Evolutionary conservation across 2,888 invertebrate genomes (phyloP).

Genomic region (Cephus spinipes): DNA sequence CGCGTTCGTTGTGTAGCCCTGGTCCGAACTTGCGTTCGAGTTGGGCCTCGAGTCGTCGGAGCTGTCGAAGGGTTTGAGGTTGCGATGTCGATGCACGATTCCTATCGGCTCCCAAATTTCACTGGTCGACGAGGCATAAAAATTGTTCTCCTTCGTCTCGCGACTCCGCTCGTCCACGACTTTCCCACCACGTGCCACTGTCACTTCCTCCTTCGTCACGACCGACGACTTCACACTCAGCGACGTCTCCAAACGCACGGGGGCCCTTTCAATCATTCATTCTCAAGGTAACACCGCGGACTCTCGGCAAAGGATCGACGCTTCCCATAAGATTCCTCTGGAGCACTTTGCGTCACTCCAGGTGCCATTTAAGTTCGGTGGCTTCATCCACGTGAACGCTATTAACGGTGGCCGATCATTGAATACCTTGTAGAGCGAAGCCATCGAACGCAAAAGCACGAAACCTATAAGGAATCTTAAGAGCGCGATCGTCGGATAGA

Average conservation of each 20-base stretch:
- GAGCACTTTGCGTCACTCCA: too few species aligned
- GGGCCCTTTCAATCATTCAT: slow-evolving; percentile 66
- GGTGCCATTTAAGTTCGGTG: too few species aligned
- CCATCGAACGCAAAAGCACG: too few species aligned
- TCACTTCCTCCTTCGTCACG: slow-evolving; percentile 78
- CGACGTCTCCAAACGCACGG: slow-evolving; percentile 78
- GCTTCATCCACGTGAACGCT: too few species aligned
- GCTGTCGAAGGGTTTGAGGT: slow-evolving; percentile 61
- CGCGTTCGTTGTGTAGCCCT: slow-evolving; percentile 62
- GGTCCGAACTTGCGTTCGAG: slow-evolving; percentile 63
- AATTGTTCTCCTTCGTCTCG: slow-evolving; percentile 79
- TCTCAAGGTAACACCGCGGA: slow-evolving; percentile 6
- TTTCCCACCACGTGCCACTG: slow-evolving; percentile 75
- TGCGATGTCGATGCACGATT: slow-evolving; percentile 57
- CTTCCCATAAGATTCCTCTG: not conserved
- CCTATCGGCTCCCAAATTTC: slow-evolving; percentile 76
- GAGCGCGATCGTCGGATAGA: too few species aligned
- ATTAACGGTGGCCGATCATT: too few species aligned
- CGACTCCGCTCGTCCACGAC: slow-evolving; percentile 78
- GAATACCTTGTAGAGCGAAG: too few species aligned
- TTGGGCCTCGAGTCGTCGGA: slow-evolving; percentile 63
- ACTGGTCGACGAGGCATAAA: slow-evolving; percentile 75
- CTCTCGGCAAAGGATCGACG: not conserved
- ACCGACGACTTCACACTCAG: slow-evolving; percentile 78
- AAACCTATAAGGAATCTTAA: too few species aligned